phyloP scores from a whole-genome alignment of 2,797 vertebrate genomes.

The Luscinia megarhynchos region DNA sequence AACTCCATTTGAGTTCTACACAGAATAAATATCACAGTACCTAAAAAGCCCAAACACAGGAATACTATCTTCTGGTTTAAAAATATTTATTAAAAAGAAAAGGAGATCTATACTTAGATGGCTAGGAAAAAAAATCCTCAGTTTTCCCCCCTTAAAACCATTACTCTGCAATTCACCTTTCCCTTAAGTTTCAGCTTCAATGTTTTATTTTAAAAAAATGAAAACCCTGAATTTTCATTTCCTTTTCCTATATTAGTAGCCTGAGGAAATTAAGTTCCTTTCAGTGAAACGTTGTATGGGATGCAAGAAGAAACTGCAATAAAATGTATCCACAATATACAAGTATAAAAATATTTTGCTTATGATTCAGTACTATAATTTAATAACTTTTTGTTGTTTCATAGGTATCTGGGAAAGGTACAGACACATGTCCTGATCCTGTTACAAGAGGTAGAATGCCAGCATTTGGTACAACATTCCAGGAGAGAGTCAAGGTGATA shows the following conservation, averaged over 20 bases:
- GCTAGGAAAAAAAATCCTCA: not conserved
- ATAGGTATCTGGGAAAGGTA: slow-evolving; percentile 94
- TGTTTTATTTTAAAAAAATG: not conserved
- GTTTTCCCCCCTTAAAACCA: not conserved
- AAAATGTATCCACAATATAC: slow-evolving; percentile 78
- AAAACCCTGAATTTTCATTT: not conserved
- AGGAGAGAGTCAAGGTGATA: slow-evolving; percentile 93
- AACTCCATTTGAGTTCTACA: not conserved
- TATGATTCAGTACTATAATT: slow-evolving; percentile 79
- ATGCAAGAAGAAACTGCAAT: slow-evolving; percentile 66
- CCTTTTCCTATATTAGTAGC: slow-evolving; percentile 10
- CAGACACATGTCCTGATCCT: slow-evolving; percentile 90
- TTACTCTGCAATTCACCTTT: slow-evolving; percentile 24
- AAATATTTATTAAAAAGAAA: slow-evolving; percentile 72
- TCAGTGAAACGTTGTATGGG: slow-evolving; percentile 35
- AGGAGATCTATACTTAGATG: not conserved
- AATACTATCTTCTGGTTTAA: slow-evolving; percentile 41
- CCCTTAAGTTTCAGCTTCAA: slow-evolving; percentile 38
- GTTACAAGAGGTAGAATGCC: slow-evolving; percentile 95
- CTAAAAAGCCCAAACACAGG: slow-evolving; percentile 6
- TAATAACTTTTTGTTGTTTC: slow-evolving; percentile 93
- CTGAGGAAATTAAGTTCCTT: slow-evolving; percentile 53
- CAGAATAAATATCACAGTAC: not conserved
- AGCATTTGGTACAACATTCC: slow-evolving; percentile 98
- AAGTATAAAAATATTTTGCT: slow-evolving; percentile 83